Base-by-base conservation (phyloP, 2,797 vertebrate species). In the Cyclopterus lumpus region DNA sequence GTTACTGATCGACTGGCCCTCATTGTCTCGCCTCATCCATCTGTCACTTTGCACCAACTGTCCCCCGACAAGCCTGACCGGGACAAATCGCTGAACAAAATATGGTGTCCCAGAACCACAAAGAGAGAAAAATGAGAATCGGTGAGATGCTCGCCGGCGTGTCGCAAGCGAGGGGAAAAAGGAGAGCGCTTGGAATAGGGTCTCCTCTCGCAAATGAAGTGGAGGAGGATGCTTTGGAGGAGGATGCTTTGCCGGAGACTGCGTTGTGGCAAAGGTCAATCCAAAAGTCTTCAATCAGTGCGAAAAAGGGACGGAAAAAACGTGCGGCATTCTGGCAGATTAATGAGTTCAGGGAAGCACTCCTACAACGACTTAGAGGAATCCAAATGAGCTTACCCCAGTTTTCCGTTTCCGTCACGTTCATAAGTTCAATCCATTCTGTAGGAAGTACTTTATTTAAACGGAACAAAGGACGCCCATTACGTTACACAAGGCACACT, bases 21-120 rank as follows among this genome's bases (percentile, higher is more conserved):
- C 83, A 86, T 90, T 92, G 91, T 92, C 85, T 91, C 68, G 77
- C 88, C 90, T 91, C 92, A 87, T 94, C 88, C 92, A 88, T 93
- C 92, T 89, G 89, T 92, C 90, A 90, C 86, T 89, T 89, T 86
- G 69, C 84, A 88, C 88, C 91, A 85, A 91, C 92, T 93, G 90
- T 85, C 86, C 81, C 79, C 84, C 87, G 91, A 93, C 91, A 91
- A 82, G 89, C 82, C 79, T 75, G 88, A 93, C 77, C 89, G 77
- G 91, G 89, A 91, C 88, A 88, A 91, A 92, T 93, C 70, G 67
- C 87, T 48, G 78, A 86, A 86, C 83, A 89, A 90, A 94, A 93
- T 87, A 86, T 51, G 73, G 71, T 86, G 80, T 88, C 86, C 81
- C 40, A 42, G 80, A 59, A 70, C 71, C 82, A 86, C 79, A 86